phyloP scores from a whole-genome alignment of 2,797 vertebrate genomes.

The Pantherophis alleghaniensis region DNA sequence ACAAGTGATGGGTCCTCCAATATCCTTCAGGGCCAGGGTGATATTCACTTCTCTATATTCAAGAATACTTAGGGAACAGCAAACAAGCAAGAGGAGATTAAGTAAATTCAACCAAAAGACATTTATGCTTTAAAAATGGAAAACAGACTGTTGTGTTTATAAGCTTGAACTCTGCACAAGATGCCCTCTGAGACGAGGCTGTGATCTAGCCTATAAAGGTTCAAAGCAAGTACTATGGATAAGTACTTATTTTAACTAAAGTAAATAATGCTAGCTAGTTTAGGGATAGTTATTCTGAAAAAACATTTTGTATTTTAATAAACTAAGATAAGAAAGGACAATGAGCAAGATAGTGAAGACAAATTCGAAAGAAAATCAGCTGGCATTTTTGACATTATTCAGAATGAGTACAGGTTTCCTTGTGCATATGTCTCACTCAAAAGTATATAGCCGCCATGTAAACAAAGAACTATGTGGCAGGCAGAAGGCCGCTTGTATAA shows the following conservation, averaged over 20 bases:
- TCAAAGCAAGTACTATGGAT: not conserved
- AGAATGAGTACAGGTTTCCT: not conserved
- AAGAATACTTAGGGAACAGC: not conserved
- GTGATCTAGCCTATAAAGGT: not conserved
- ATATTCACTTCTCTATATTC: not conserved
- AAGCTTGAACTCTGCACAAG: not conserved
- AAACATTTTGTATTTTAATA: not conserved
- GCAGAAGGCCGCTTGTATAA: not conserved
- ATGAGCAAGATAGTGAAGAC: not conserved
- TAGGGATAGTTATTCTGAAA: not conserved
- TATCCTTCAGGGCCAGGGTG: not conserved
- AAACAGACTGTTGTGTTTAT: not conserved
- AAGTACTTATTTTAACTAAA: not conserved
- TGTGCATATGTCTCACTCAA: not conserved
- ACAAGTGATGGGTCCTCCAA: no score
- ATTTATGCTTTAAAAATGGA: not conserved
- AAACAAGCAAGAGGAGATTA: not conserved
- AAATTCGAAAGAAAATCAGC: not conserved
- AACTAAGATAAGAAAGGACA: not conserved
- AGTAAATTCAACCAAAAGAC: not conserved
- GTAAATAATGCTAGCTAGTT: not conserved
- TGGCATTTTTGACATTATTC: not conserved
- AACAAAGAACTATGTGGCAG: not conserved
- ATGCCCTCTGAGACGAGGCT: not conserved
- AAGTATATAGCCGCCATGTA: not conserved